These are phyloP conservation scores for Caenorhabditis parvicauda DNA, from an alignment of 2,888 invertebrate genomes.

Conservation along the genomic window DNA sequence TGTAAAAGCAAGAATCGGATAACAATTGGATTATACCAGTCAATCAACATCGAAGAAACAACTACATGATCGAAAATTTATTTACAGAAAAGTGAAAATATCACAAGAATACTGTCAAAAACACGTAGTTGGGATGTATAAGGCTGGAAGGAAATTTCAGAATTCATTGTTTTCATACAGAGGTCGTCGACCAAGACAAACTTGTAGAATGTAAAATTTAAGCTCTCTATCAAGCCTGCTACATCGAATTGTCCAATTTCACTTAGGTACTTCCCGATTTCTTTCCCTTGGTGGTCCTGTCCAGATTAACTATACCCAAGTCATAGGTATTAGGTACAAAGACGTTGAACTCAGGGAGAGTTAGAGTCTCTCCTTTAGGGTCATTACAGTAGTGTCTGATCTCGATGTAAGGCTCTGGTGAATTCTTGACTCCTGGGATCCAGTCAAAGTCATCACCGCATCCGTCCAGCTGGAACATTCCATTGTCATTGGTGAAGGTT, in stretches of 20 bases:
- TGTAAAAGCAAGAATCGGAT: too few relatives aligned
- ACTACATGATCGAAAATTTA: too few relatives aligned
- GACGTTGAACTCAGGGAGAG: constrained; percentile 40
- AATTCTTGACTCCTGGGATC: constrained; percentile 56
- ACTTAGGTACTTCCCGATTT: constrained; percentile 16
- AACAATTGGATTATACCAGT: too few relatives aligned
- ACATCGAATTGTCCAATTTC: constrained; percentile 1
- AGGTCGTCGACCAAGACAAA: too few relatives aligned
- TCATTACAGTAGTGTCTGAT: constrained; percentile 59
- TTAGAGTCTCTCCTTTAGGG: constrained; percentile 53
- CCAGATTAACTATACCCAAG: constrained; percentile 50
- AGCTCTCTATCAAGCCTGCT: too few relatives aligned
- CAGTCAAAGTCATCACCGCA: constrained; percentile 61
- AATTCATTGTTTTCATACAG: too few relatives aligned
- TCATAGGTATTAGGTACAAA: constrained; percentile 56
- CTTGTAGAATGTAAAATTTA: too few relatives aligned
- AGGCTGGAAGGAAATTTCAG: too few relatives aligned
- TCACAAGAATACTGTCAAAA: too few relatives aligned
- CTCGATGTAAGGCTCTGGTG: constrained; percentile 48
- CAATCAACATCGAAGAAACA: too few relatives aligned
- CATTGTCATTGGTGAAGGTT: constrained; percentile 58
- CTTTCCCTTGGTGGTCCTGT: constrained; percentile 25
- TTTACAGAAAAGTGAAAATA: too few relatives aligned
- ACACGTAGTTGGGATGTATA: too few relatives aligned
- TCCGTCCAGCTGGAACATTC: constrained; percentile 58